phyloP scores from a whole-genome alignment of 2,888 invertebrate species.

The Leptopterna dolabrata region DNA sequence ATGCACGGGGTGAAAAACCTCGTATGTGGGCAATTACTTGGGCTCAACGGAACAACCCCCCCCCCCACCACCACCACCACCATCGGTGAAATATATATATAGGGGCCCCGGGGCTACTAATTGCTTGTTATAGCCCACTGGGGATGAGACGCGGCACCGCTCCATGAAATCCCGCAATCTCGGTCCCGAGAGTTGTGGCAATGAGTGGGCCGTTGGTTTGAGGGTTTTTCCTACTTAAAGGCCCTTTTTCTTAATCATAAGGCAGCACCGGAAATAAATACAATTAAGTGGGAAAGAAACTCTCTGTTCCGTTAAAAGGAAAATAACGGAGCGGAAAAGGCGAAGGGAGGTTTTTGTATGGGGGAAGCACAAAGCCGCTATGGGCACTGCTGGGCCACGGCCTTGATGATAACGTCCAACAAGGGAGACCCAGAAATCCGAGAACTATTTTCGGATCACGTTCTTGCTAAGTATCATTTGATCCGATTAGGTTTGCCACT shows the following conservation, averaged over 20 bases:
- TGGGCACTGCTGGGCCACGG: conserved; percentile 20
- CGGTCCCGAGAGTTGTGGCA: not conserved
- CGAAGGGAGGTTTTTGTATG: conserved; percentile 3
- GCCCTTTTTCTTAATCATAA: conserved; percentile 50
- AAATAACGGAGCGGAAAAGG: not conserved
- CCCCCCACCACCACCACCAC: too few species aligned
- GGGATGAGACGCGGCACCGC: conserved; percentile 29
- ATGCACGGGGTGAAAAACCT: conserved; percentile 1
- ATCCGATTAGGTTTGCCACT: conserved; percentile 55
- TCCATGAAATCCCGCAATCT: conserved; percentile 46
- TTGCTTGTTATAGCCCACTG: conserved; percentile 50
- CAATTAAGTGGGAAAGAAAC: conserved; percentile 38
- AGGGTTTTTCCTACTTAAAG: not conserved
- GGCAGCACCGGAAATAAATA: conserved; percentile 54
- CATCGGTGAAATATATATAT: conserved; percentile 34
- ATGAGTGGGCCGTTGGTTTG: not conserved
- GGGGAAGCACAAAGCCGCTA: conserved; percentile 25
- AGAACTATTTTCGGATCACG: conserved; percentile 59
- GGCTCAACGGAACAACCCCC: not conserved
- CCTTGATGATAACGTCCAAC: conserved; percentile 20
- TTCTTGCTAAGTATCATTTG: conserved; percentile 57
- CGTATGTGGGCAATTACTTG: not conserved
- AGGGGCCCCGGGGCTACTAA: conserved; percentile 3
- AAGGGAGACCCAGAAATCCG: conserved; percentile 53
- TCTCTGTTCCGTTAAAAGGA: not conserved